Evolutionary conservation across 2,113 vertebrate species (phyloP), one percentile per base, ranked within the genome.

Genomic region (Candoia aspera): DNA sequence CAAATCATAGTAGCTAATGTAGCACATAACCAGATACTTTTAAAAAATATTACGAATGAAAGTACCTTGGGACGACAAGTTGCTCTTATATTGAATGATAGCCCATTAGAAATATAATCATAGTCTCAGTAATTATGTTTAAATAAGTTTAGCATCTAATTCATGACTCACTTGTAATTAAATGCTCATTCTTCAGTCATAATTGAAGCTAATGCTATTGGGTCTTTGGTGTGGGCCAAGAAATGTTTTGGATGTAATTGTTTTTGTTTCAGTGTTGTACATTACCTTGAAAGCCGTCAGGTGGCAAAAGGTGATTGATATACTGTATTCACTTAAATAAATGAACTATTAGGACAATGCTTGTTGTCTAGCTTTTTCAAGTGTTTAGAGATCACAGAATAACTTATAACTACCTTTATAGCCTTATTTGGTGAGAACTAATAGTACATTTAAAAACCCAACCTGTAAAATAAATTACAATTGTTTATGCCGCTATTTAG

Each of bases 401-500:
- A 33, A 12, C 12, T 10, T 73, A 73, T 58, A 55, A 0, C 0
- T 46, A 37, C n/a, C 17, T 49, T 60, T 49, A 4, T 53, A 57
- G 57, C 26, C 29, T 73, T 68, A 42, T 60, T 24, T 90, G 37
- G 49, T 26, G 15, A 3, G 79, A n/a, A 24, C 24, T 23, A 21
- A 60, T 3, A 26, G 62, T 90, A 46, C 11, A 49, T 49, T 13
- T 62, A 62, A 60, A 29, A 12, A 88, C 2, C 42, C 42, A 42
- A 23, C 12, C 2, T 26, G 11, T 58, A 58, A 90, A 68, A 89
- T 21, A 90, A 79, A 84, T 90, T 13, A 4, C 23, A 24, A 2
- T 60, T 49, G 46, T n/a, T 29, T 91, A 19, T 91, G 37, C 8
- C 62, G 57, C 83, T 85, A 11, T 1, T n/a, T 19, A 17, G 19